Evolutionary conservation across 2,888 invertebrate species (phyloP).

Genomic region (Desoria tigrina): DNA sequence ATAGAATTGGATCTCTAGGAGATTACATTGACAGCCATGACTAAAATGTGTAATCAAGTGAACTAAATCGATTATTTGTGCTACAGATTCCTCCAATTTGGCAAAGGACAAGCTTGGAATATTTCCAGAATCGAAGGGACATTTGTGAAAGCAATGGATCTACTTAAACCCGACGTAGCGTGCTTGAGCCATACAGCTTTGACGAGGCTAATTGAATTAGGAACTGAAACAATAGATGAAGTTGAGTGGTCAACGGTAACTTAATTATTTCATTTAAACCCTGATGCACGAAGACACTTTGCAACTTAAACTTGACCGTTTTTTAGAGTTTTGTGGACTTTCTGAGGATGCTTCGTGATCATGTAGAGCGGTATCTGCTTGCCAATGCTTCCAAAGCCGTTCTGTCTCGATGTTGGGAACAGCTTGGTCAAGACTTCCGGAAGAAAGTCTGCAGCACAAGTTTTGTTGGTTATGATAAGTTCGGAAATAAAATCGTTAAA

Average conservation of each 20-base stretch:
- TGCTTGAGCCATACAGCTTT: conserved; percentile 73
- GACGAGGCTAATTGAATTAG: conserved; percentile 56
- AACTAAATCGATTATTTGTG: background rate
- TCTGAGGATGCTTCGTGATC: conserved; percentile 66
- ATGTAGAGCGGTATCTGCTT: conserved; percentile 71
- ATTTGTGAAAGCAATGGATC: conserved; percentile 74
- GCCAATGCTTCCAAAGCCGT: conserved; percentile 63
- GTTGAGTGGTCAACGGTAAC: conserved; percentile 56
- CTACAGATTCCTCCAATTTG: conserved; percentile 65
- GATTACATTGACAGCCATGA: too few relatives aligned
- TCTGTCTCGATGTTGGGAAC: conserved; percentile 50
- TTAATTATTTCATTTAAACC: conserved; percentile 8
- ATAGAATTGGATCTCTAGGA: too few relatives aligned
- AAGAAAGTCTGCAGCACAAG: conserved; percentile 49
- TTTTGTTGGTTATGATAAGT: conserved; percentile 51
- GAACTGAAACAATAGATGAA: conserved; percentile 54
- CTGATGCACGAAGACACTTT: conserved; percentile 13
- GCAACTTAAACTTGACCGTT: conserved; percentile 27
- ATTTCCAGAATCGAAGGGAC: conserved; percentile 67
- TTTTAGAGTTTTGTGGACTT: conserved; percentile 62
- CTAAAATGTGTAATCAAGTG: too few relatives aligned
- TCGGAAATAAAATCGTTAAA: conserved; percentile 48
- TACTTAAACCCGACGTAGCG: conserved; percentile 77
- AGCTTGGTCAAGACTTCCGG: conserved; percentile 46
- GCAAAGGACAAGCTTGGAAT: conserved; percentile 72